phyloP scores from a whole-genome alignment of 1,140 invertebrate species.

The Condylostylus longicornis region DNA sequence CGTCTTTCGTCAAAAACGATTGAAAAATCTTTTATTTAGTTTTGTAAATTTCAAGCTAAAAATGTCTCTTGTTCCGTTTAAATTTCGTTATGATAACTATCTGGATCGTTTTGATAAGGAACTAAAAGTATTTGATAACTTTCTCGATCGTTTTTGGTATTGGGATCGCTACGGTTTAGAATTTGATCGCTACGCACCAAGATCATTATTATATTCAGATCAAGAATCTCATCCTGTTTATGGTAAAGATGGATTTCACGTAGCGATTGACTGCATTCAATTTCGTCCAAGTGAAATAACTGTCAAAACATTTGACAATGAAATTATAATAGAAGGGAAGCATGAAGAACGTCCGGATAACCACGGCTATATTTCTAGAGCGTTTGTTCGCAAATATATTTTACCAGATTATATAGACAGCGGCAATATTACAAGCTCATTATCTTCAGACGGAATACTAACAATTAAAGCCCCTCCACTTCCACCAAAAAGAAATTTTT shows the following conservation, averaged over 20 bases:
- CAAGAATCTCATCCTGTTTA: too few species aligned
- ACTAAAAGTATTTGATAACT: too few species aligned
- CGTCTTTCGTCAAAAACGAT: too few species aligned
- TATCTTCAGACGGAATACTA: slow-evolving; percentile 62
- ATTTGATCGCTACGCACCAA: too few species aligned
- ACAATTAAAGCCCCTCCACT: slow-evolving; percentile 50
- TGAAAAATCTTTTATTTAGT: neutral
- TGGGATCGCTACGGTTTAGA: too few species aligned
- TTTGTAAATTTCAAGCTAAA: too few species aligned
- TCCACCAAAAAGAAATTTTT: too few species aligned
- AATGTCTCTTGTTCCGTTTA: too few species aligned
- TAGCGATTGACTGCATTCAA: slow-evolving; percentile 48
- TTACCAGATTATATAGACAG: slow-evolving; percentile 41
- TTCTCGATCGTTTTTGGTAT: too few species aligned
- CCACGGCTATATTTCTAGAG: slow-evolving; percentile 39
- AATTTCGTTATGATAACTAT: too few species aligned
- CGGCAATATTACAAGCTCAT: slow-evolving; percentile 51
- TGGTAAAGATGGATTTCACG: slow-evolving; percentile 30
- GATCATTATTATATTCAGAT: too few species aligned
- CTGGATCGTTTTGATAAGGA: too few species aligned
- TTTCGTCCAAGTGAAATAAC: slow-evolving; percentile 56
- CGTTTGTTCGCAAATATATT: slow-evolving; percentile 54
- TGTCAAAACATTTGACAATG: slow-evolving; percentile 52
- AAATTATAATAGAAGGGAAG: slow-evolving; percentile 45
- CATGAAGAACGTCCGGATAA: slow-evolving; percentile 49